Percentiles rank a stretch among this genome's conserved stretches.
Conservation (phyloP, 2,797 vertebrate genomes). For the Lemur catta region DNA sequence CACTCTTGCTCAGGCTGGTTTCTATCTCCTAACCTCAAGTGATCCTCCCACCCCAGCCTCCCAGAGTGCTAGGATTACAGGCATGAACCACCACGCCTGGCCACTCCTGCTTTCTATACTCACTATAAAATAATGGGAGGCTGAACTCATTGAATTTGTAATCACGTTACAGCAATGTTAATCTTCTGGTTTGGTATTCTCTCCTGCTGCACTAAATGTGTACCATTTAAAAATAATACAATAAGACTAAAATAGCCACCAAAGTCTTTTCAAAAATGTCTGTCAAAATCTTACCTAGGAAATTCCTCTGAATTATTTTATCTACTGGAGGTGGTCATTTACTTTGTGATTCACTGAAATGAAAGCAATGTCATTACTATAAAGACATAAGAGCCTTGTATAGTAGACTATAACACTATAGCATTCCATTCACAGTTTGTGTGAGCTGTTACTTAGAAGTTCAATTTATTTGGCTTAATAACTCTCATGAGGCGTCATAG, state of each 20-base stretch:
- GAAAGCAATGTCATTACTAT: background rate
- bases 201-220: slow-evolving; percentile 77
- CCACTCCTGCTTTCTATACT: slow-evolving; percentile 81
- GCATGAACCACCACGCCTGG: background rate
- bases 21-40: background rate
- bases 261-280: background rate
- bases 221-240: slow-evolving; percentile 68
- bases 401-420: background rate
- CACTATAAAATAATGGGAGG: slow-evolving; percentile 80
- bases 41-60: background rate
- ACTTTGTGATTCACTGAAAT: background rate
- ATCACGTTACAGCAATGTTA: slow-evolving; percentile 82
- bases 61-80: background rate
- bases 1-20: background rate
- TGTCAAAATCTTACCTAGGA: background rate
- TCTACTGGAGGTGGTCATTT: background rate
- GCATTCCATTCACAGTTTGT: background rate
- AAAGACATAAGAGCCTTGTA: background rate
- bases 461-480: background rate
- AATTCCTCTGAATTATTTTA: background rate
- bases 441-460: background rate
- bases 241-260: background rate
- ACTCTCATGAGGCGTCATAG: background rate
- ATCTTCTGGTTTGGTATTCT: slow-evolving; percentile 76
- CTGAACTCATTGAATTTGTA: slow-evolving; percentile 82